phyloP scores from a whole-genome alignment of 2,113 vertebrate species.

The Cebus imitator region DNA sequence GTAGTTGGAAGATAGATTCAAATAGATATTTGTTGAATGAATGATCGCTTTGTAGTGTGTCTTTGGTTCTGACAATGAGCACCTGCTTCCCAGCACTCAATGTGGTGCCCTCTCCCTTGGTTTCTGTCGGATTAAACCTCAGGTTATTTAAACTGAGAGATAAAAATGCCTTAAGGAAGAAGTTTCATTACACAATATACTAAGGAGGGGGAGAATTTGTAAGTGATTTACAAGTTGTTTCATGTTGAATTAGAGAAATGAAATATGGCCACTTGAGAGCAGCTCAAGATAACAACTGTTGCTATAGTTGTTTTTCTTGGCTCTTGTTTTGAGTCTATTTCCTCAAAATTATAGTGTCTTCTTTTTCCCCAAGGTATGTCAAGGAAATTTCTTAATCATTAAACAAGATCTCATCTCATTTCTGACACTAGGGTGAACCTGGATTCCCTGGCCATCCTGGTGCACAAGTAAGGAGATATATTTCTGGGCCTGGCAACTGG shows the following conservation, averaged over 20 bases:
- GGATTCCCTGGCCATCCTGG: slow-evolving; percentile 91
- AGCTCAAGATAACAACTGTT: background rate
- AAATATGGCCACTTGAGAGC: background rate
- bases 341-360: background rate
- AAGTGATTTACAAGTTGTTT: background rate
- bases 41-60: background rate
- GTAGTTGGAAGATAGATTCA: background rate
- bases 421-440: slow-evolving; percentile 84
- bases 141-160: background rate
- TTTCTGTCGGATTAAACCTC: background rate
- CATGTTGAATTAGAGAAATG: background rate
- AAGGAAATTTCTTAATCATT: background rate
- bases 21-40: background rate
- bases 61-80: background rate
- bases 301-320: background rate
- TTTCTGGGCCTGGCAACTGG: background rate
- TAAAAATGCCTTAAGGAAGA: background rate
- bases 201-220: background rate
- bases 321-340: background rate
- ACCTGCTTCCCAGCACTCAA: background rate
- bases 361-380: background rate
- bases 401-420: background rate
- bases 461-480: slow-evolving; percentile 80
- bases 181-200: background rate
- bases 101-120: background rate